phyloP scores from a whole-genome alignment of 2,797 vertebrate species.

The Spizella passerina region DNA sequence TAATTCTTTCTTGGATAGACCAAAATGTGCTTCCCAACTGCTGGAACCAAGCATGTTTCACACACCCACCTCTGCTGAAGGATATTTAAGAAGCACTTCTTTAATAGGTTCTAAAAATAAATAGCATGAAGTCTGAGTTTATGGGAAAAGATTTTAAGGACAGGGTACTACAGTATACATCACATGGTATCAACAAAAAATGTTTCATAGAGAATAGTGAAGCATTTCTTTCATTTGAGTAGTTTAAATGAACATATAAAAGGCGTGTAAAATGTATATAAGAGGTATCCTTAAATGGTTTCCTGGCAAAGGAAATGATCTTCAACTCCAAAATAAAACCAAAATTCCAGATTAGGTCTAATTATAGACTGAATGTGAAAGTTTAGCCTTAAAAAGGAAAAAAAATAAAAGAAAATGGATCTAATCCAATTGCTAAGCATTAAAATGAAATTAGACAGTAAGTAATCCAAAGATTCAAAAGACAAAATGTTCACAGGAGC shows the following conservation, averaged over 20 bases:
- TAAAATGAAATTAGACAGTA: background rate
- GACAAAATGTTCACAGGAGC: background rate
- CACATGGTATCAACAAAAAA: background rate
- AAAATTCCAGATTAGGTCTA: background rate
- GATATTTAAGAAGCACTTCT: background rate
- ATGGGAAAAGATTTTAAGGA: background rate
- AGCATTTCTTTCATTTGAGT: background rate
- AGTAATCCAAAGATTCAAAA: background rate
- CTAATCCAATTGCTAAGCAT: background rate
- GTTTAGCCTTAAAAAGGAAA: background rate
- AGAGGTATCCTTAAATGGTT: background rate
- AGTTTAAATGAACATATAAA: background rate
- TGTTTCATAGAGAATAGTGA: background rate
- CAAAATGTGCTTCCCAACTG: background rate
- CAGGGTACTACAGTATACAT: background rate
- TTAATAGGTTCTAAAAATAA: background rate
- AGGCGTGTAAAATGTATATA: rapidly evolving
- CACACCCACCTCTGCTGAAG: background rate
- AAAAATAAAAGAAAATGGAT: background rate
- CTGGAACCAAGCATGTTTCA: background rate
- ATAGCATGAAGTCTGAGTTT: background rate
- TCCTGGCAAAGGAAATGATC: background rate
- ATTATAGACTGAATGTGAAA: background rate
- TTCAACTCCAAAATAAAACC: background rate
- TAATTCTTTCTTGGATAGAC: background rate